These are phyloP conservation scores for Baryphthengus martii DNA, from an alignment of 2,113 vertebrate species.

Conservation along the genomic window DNA sequence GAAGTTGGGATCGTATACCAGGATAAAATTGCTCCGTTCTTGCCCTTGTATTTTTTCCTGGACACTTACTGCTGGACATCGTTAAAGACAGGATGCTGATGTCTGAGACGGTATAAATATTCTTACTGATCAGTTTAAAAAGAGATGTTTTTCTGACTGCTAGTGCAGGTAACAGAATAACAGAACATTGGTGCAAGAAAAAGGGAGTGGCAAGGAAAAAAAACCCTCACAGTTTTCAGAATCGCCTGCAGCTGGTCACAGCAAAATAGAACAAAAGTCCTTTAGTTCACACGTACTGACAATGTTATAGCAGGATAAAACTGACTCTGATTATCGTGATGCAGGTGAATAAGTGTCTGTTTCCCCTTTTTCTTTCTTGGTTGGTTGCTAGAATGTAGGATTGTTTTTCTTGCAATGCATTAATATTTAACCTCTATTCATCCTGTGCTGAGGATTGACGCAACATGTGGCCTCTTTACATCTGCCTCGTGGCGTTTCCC, in stretches of 20 bases:
- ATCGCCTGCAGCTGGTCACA: neutral
- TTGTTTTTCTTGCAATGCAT: neutral
- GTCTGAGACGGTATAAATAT: neutral
- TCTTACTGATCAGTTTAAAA: neutral
- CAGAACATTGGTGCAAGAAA: neutral
- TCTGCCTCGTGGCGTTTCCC: neutral
- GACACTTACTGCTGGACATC: neutral
- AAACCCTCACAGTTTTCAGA: neutral
- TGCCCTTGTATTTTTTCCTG: neutral
- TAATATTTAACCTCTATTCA: constrained; percentile 20
- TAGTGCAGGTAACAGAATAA: neutral
- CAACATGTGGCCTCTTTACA: constrained; percentile 14
- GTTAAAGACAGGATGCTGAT: neutral
- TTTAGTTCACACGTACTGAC: accelerated
- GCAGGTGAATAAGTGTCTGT: neutral
- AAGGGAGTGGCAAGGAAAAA: neutral
- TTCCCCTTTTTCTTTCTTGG: neutral
- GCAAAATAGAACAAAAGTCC: neutral
- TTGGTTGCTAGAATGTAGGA: neutral
- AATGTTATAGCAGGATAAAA: neutral
- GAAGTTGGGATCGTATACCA: accelerated
- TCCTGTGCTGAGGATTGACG: neutral
- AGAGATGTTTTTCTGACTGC: accelerated
- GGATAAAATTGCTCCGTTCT: neutral
- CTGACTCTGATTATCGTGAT: neutral